Evolutionary conservation across 2,888 invertebrate species (phyloP), one percentile per base, ranked within the genome.

Genomic region (Tanytarsus gracilentus): DNA sequence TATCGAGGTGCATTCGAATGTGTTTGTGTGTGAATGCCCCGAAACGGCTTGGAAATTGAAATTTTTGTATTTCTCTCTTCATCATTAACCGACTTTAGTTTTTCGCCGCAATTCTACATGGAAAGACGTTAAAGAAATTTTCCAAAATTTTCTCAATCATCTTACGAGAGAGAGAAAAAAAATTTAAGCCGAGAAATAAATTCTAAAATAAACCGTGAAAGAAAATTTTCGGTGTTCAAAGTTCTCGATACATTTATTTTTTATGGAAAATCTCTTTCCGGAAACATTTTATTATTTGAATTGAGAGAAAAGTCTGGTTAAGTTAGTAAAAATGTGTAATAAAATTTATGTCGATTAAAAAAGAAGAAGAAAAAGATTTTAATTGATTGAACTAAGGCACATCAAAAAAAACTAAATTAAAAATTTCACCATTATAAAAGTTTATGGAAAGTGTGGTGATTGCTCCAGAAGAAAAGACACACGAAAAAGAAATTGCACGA

Each of bases 151-250:
- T n/a, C 16, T 40, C 40, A 11, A 16, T 44, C 23, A 23, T 44
- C 44, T 23, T 21, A 14, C n/a, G 14, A 33, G 33, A 33, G 14
- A 33, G 14, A 33, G 14, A 33, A 8, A 36, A 36, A 8, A 16
- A 44, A 18, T 8, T 44, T 44, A 44, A 44, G 44, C n/a, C n/a
- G 21, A 40, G 21, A 16, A 40, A 40, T 16, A 40, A 40, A 11
- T 44, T 44, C 44, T 44, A 44, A 44, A 44, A 44, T 44, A 44
- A 44, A 44, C 44, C 44, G 44, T 44, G 44, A 44, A 44, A 40
- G 23, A 33, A n/a, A 33, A 33, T n/a, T n/a, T n/a, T n/a, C n/a
- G n/a, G 33, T 33, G 33, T 11, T 11, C 6, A 33, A 9, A 11
- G 9, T n/a, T 33, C 11, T 33, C 33, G 33, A 33, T 9, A 33